These are phyloP conservation scores for Dreissena rostriformis DNA, from an alignment of 1,140 invertebrate genomes.

Conservation along the genomic window DNA sequence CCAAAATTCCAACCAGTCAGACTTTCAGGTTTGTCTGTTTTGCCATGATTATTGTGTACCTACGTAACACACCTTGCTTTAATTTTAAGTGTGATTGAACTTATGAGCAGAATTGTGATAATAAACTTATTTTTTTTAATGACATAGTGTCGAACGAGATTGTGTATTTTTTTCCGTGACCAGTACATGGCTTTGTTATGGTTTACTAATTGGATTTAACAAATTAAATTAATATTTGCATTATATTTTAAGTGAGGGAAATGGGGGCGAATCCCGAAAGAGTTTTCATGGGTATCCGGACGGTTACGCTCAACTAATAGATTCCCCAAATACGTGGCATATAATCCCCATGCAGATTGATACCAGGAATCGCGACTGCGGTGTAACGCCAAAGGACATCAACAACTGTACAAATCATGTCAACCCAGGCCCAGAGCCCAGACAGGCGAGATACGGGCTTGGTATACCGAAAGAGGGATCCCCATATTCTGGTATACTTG, in stretches of 20 bases:
- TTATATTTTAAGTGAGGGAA: constrained; percentile 44
- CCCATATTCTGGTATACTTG: constrained; percentile 53
- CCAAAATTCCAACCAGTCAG: constrained; percentile 56
- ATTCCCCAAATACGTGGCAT: constrained; percentile 58
- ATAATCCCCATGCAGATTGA: constrained; percentile 63
- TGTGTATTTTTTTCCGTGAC: no score
- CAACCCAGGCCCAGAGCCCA: constrained; percentile 50
- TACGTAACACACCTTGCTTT: no score
- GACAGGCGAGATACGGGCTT: constrained; percentile 53
- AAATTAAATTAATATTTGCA: no score
- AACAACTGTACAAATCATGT: constrained; percentile 50
- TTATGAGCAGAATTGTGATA: no score
- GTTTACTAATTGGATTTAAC: no score
- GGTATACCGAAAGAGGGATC: constrained; percentile 54
- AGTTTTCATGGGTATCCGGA: constrained; percentile 59
- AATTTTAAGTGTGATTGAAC: no score
- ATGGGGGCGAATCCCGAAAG: constrained; percentile 59
- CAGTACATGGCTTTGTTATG: no score
- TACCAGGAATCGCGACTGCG: constrained; percentile 58
- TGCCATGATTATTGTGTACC: no score
- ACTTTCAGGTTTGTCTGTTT: constrained; percentile 29
- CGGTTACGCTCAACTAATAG: constrained; percentile 58
- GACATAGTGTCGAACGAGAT: no score
- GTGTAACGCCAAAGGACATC: constrained; percentile 49
- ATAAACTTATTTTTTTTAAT: no score